phyloP scores from a whole-genome alignment of 2,797 vertebrate genomes.

The Podarcis siculus region DNA sequence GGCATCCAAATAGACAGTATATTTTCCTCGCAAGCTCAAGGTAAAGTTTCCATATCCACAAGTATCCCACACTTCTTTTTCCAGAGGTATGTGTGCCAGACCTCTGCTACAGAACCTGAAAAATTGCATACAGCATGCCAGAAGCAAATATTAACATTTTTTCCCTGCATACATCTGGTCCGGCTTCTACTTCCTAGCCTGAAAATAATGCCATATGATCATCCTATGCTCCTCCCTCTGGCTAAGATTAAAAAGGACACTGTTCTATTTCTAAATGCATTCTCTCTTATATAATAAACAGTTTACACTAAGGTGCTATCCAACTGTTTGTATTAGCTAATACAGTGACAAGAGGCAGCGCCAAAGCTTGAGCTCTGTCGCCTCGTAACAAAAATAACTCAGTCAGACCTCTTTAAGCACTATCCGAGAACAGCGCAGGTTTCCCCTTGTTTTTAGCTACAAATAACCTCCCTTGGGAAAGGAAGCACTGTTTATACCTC shows the following conservation, averaged over 20 bases:
- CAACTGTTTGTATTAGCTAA: conserved; percentile 66
- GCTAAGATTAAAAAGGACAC: conserved; percentile 56
- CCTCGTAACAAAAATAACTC: conserved; percentile 52
- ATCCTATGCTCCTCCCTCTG: conserved; percentile 40
- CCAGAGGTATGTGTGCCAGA: conserved; percentile 63
- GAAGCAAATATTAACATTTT: conserved; percentile 71
- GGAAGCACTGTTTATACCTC: neutral
- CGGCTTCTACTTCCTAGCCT: conserved; percentile 59
- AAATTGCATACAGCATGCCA: conserved; percentile 68
- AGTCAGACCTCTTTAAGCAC: conserved; percentile 45
- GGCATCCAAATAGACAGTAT: conserved; percentile 70
- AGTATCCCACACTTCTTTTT: conserved; percentile 63
- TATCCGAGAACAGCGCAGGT: conserved; percentile 23
- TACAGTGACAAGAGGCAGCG: conserved; percentile 58
- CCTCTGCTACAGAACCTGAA: conserved; percentile 67
- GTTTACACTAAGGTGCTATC: conserved; percentile 63
- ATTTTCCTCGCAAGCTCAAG: conserved; percentile 69
- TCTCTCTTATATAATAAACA: conserved; percentile 69
- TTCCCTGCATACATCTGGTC: conserved; percentile 63
- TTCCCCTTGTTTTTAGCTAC: conserved; percentile 27
- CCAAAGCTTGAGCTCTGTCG: conserved; percentile 58
- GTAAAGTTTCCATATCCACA: conserved; percentile 73
- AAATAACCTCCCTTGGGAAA: neutral
- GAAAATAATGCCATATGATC: conserved; percentile 53
- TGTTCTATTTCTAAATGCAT: conserved; percentile 68